Percentiles rank a stretch among this genome's conserved stretches.
Evolutionary conservation across 2,797 vertebrate species (phyloP).

Genomic region (Aythya fuligula): DNA sequence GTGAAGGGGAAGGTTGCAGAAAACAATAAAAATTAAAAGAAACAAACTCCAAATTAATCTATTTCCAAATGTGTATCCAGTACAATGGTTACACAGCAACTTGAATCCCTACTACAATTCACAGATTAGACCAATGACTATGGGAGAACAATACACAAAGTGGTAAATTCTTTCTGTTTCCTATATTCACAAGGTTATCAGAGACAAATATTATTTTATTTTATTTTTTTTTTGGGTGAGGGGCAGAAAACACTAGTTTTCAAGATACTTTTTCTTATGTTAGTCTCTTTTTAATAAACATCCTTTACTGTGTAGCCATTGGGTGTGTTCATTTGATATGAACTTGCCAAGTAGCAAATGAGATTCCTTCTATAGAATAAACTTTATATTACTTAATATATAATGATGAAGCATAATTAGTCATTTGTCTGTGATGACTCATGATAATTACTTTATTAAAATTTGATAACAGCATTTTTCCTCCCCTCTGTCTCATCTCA

Average conservation of each 20-base stretch:
- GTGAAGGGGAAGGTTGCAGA: neutral
- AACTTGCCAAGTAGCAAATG: neutral
- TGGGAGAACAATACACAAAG: neutral
- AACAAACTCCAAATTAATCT: neutral
- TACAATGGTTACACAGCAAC: neutral
- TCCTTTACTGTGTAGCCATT: neutral
- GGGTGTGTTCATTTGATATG: neutral
- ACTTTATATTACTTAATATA: neutral
- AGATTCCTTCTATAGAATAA: neutral
- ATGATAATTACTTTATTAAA: constrained; percentile 62
- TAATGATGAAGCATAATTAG: constrained; percentile 16
- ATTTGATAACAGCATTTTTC: constrained; percentile 57
- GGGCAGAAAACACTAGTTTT: neutral
- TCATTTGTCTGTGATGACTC: constrained; percentile 38
- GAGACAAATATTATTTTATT: no score
- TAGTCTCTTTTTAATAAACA: neutral
- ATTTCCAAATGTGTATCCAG: neutral
- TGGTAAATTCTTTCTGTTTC: neutral
- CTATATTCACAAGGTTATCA: neutral
- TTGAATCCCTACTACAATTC: neutral
- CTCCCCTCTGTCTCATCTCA: constrained; percentile 22
- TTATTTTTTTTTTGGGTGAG: neutral
- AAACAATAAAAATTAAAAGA: neutral
- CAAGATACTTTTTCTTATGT: neutral
- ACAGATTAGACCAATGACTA: neutral